Evolutionary conservation across 2,888 invertebrate species (phyloP).

Genomic region (Drosophila flavopinicola): DNA sequence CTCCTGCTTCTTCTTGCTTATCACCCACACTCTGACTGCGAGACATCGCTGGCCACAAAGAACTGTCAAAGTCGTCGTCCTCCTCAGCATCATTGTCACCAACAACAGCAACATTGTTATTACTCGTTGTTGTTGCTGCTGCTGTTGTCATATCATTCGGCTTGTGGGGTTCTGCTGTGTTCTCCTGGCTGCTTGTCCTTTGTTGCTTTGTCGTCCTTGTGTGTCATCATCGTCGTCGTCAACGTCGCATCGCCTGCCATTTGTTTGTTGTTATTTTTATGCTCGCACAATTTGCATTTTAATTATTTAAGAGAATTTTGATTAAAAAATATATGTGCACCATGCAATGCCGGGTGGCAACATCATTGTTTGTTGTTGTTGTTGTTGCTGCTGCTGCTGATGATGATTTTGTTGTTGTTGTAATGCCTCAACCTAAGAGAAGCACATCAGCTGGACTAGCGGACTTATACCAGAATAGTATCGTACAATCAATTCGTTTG

Average conservation of each 20-base stretch:
- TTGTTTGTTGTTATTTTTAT: conserved; percentile 68
- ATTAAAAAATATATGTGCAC: conserved; percentile 80
- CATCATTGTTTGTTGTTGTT: conserved; percentile 11
- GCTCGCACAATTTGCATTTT: conserved; percentile 81
- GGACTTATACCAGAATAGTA: background rate
- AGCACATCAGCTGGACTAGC: conserved; percentile 15
- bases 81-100: conserved; percentile 20
- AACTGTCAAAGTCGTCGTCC: conserved; percentile 71
- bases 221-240: conserved; percentile 42
- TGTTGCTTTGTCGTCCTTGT: conserved; percentile 65
- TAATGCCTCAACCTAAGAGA: background rate
- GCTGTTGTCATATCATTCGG: conserved; percentile 60
- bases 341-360: conserved; percentile 9
- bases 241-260: conserved; percentile 42
- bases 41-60: conserved; percentile 60
- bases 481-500: too few species aligned
- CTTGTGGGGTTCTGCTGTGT: conserved; percentile 24
- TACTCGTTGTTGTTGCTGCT: conserved; percentile 20
- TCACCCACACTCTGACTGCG: conserved; percentile 14
- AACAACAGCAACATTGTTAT: conserved; percentile 35
- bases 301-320: conserved; percentile 84
- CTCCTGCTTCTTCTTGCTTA: conserved; percentile 7
- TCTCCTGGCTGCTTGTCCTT: conserved; percentile 35
- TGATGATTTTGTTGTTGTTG: background rate
- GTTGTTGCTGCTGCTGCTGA: background rate